These are phyloP conservation scores for Cylindroiulus punctatus DNA, from an alignment of 2,888 invertebrate species.

Conservation along the genomic window DNA sequence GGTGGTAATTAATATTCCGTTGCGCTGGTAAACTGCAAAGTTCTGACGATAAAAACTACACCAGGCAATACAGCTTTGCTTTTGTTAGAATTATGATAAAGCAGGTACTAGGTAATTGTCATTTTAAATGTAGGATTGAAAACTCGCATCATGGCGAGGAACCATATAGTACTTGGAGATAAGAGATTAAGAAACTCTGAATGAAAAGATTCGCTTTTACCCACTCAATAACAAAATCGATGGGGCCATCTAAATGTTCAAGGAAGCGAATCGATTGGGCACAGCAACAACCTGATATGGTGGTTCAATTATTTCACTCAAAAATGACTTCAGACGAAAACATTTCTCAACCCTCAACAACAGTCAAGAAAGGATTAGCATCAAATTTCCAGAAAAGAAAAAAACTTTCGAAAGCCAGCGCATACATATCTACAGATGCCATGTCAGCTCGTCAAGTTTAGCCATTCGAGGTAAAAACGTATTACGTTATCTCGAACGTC, in stretches of 20 bases:
- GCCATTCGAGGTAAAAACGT: not conserved
- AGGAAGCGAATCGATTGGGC: not conserved
- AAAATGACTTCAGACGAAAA: not conserved
- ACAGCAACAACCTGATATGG: not conserved
- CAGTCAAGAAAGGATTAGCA: not conserved
- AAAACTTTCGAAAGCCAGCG: not conserved
- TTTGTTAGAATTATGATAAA: no score
- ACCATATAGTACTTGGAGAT: not conserved
- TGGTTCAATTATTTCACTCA: not conserved
- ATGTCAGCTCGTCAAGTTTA: not conserved
- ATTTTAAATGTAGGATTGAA: not conserved
- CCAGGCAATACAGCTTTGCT: no score
- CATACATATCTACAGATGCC: not conserved
- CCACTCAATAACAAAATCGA: not conserved
- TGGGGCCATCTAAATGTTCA: not conserved
- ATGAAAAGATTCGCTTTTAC: not conserved
- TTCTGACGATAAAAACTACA: no score
- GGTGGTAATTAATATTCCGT: no score
- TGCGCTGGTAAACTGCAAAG: no score
- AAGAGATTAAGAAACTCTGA: not conserved
- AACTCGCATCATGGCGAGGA: not conserved
- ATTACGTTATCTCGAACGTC: conserved; percentile 28
- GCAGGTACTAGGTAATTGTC: not conserved
- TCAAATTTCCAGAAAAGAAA: not conserved
- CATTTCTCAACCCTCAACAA: not conserved